Evolutionary conservation across 2,888 invertebrate genomes (phyloP).

Genomic region (Mesopsocus fuscifrons): DNA sequence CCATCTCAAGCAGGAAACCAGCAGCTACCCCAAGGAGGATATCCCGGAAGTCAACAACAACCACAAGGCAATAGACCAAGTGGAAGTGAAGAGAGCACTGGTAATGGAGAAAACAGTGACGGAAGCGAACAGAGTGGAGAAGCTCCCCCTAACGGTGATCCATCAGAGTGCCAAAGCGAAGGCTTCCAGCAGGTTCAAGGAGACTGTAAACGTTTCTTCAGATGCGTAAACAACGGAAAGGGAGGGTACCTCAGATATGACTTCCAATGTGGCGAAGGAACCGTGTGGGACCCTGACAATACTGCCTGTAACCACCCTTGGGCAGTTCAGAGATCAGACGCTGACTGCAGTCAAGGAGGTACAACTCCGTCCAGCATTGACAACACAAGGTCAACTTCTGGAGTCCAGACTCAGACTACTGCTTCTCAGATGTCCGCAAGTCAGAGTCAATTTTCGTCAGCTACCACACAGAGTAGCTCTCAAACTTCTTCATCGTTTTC

Average conservation of each 20-base stretch:
- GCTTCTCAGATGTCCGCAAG: conserved; percentile 1
- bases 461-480: conserved; percentile 15
- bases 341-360: neutral
- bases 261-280: conserved; percentile 53
- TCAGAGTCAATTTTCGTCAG: conserved; percentile 16
- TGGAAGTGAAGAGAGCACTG: neutral
- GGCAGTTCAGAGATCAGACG: conserved; percentile 26
- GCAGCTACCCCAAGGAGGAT: conserved; percentile 10
- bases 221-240: conserved; percentile 19
- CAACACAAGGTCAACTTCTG: neutral
- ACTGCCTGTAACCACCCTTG: conserved; percentile 53
- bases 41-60: conserved; percentile 7
- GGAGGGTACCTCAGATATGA: conserved; percentile 43
- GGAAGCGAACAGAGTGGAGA: conserved; percentile 10
- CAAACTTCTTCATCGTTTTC: conserved; percentile 15
- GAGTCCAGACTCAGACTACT: neutral
- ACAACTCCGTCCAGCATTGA: neutral
- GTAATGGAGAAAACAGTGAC: neutral
- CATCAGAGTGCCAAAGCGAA: conserved; percentile 17
- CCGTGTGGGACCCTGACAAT: conserved; percentile 51
- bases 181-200: conserved; percentile 20
- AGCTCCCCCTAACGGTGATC: conserved; percentile 7
- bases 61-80: conserved; percentile 6
- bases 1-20: conserved; percentile 6
- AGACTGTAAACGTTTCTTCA: conserved; percentile 19